These are phyloP conservation scores for Armadillidium nasatum DNA, from an alignment of 1,140 invertebrate species.

Conservation along the genomic window DNA sequence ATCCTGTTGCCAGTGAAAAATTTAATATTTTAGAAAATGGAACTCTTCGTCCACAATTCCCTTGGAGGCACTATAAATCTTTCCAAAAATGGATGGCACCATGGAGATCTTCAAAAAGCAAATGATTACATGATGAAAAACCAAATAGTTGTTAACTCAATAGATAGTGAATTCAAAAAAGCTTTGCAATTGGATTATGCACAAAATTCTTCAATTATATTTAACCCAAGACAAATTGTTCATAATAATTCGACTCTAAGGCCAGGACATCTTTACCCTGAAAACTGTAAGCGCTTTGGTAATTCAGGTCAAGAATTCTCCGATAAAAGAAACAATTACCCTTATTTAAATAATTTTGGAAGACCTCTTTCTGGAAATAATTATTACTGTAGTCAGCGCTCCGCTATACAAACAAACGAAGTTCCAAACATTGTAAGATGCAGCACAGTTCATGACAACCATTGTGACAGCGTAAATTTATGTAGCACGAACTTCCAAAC, in stretches of 20 bases:
- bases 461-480: too few species aligned
- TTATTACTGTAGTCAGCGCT: constrained; percentile 8
- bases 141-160: constrained; percentile 24
- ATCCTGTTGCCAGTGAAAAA: constrained; percentile 14
- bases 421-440: constrained; percentile 11
- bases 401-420: constrained; percentile 6
- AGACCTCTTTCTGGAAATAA: not conserved
- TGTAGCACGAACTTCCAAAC: too few species aligned
- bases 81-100: constrained; percentile 1
- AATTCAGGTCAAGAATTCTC: not conserved
- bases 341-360: not conserved
- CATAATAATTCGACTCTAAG: not conserved
- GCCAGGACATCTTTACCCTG: not conserved
- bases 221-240: not conserved
- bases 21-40: constrained; percentile 22
- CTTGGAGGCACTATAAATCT: constrained; percentile 14
- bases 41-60: constrained; percentile 10
- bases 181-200: not conserved
- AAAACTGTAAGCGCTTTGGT: too few species aligned
- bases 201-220: not conserved
- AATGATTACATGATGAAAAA: constrained; percentile 12
- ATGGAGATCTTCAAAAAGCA: constrained; percentile 1
- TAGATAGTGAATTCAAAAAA: not conserved
- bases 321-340: not conserved
- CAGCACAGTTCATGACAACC: constrained; percentile 9